Percentiles rank a stretch among this genome's conserved stretches.
phyloP scores from a whole-genome alignment of 2,113 vertebrate species.

The Mastomys coucha region DNA sequence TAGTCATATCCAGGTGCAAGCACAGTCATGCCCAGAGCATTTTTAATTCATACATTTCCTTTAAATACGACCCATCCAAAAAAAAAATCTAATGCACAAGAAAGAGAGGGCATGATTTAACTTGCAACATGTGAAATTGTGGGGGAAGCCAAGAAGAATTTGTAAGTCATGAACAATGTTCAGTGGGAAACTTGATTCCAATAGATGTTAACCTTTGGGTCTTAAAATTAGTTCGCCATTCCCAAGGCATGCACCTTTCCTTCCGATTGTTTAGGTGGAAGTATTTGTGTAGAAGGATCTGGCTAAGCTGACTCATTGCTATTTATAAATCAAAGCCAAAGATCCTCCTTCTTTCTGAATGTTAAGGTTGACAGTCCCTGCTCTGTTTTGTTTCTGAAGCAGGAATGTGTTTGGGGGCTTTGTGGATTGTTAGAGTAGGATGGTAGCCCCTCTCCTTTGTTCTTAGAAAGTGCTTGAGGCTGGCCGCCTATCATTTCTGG shows the following conservation, averaged over 20 bases:
- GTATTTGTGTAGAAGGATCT: constrained; percentile 64
- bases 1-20: neutral
- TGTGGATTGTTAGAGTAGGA: neutral
- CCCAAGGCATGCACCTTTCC: constrained; percentile 8
- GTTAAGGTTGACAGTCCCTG: constrained; percentile 58
- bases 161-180: neutral
- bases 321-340: constrained; percentile 71
- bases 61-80: neutral
- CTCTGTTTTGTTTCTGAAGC: constrained; percentile 23
- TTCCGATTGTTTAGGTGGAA: constrained; percentile 63
- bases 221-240: constrained; percentile 53
- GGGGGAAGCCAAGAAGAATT: constrained; percentile 29
- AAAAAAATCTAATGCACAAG: constrained; percentile 4
- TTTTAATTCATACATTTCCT: constrained; percentile 35
- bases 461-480: neutral
- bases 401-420: neutral
- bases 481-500: neutral
- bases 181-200: constrained; percentile 13
- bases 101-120: constrained; percentile 38
- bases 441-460: constrained; percentile 12
- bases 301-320: constrained; percentile 66
- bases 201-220: constrained; percentile 23
- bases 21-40: neutral
- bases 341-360: constrained; percentile 46
- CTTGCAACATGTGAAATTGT: neutral